Conservation (phyloP, 2,888 invertebrate genomes). For the Ophonus ardosiacus region DNA sequence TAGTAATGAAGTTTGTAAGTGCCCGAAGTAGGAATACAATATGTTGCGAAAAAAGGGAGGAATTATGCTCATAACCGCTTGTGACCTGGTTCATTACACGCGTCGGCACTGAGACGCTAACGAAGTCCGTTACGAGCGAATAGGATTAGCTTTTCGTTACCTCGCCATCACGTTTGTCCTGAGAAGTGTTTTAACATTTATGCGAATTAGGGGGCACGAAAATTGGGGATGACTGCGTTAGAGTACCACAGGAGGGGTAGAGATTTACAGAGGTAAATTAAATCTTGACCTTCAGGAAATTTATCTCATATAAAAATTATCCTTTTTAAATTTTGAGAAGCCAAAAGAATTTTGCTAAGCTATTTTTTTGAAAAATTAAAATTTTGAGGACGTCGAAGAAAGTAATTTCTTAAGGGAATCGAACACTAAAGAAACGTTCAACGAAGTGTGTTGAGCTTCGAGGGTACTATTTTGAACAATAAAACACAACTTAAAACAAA, state of each 20-base stretch:
- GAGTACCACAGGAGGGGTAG: background rate
- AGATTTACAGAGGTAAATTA: background rate
- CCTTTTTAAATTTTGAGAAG: no score
- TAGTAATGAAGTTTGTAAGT: no score
- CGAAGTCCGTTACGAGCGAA: constrained; percentile 11
- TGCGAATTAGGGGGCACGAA: background rate
- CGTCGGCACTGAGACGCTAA: background rate
- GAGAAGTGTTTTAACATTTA: background rate
- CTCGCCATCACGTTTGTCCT: background rate
- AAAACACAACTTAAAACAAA: no score
- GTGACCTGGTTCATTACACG: constrained; percentile 15
- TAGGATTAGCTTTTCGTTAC: constrained; percentile 27
- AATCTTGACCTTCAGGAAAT: background rate
- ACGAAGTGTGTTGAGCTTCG: no score
- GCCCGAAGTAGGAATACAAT: no score
- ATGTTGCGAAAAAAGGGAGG: no score
- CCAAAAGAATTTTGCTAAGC: no score
- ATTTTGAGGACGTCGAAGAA: no score
- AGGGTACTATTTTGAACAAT: no score
- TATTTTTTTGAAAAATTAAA: no score
- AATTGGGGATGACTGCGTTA: constrained; percentile 4
- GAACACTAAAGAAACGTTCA: no score
- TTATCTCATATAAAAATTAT: background rate
- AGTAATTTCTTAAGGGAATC: no score
- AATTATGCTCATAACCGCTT: background rate